A percentile compares a stretch with the other conserved stretches of the same genome.
Conservation (phyloP, 2,888 invertebrate genomes). For the Rhamnusium bicolor region DNA sequence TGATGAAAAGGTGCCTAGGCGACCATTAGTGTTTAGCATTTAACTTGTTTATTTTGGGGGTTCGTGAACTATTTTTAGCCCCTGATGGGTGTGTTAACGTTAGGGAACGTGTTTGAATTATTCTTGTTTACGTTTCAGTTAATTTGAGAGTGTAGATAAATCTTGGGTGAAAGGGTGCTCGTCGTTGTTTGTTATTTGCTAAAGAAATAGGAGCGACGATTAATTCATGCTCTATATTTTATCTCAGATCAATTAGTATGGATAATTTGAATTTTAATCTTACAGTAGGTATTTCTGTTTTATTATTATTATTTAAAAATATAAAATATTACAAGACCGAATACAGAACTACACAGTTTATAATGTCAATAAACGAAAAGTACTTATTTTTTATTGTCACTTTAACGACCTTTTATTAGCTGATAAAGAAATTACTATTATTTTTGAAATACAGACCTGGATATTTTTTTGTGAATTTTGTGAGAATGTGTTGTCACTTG, state of each 20-base stretch:
- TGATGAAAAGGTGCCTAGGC: background rate
- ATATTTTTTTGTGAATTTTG: no score
- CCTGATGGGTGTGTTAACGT: background rate
- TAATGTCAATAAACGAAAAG: no score
- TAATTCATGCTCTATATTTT: background rate
- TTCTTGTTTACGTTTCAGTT: slow-evolving; percentile 17
- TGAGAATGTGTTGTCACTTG: no score
- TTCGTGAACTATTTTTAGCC: slow-evolving; percentile 11
- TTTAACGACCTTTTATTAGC: no score
- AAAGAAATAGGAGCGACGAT: background rate
- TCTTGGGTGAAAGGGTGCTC: background rate
- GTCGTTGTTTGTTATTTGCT: background rate
- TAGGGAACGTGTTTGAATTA: slow-evolving; percentile 18
- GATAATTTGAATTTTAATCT: background rate
- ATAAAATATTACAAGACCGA: no score
- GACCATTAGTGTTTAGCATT: slow-evolving; percentile 22
- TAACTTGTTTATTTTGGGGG: slow-evolving; percentile 26
- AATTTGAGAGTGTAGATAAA: slow-evolving; percentile 19
- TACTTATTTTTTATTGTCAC: no score
- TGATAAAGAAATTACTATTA: no score
- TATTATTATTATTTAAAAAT: no score
- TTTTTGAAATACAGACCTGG: no score
- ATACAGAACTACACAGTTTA: no score
- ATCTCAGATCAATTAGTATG: background rate
- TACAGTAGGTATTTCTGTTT: no score